Evolutionary conservation across 2,797 vertebrate genomes (phyloP).

Genomic region (Gallinago nigripennis): DNA sequence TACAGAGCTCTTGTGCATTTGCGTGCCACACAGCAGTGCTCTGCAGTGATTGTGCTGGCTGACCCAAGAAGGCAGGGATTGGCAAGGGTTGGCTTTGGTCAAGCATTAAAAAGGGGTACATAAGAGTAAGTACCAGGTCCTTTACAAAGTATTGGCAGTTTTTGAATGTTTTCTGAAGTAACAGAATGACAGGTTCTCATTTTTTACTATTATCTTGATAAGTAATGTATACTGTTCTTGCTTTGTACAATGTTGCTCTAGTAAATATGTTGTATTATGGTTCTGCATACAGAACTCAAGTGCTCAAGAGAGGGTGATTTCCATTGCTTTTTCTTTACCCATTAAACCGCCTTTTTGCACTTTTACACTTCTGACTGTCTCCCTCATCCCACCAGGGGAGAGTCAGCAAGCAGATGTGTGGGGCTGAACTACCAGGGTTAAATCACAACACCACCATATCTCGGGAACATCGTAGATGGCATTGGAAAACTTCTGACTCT

Average conservation of each 20-base stretch:
- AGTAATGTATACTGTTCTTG: background rate
- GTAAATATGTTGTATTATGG: background rate
- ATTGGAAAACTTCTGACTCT: background rate
- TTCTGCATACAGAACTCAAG: background rate
- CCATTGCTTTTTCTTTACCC: background rate
- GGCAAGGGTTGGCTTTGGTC: background rate
- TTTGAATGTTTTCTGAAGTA: background rate
- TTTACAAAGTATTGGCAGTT: background rate
- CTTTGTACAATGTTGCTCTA: background rate
- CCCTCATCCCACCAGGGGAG: rapidly evolving
- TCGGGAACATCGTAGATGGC: background rate
- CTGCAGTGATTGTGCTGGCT: background rate
- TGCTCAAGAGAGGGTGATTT: no score
- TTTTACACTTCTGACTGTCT: background rate
- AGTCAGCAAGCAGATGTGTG: background rate
- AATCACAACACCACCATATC: background rate
- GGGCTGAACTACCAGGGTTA: background rate
- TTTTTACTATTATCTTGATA: background rate
- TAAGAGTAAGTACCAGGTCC: background rate
- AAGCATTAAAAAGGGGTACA: background rate
- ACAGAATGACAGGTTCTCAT: background rate
- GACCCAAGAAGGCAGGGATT: rapidly evolving
- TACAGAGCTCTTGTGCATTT: background rate
- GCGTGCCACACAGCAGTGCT: background rate
- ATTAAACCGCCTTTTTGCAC: background rate